Conservation (phyloP, 2,888 invertebrate species). For the Invenusta paracnida region DNA sequence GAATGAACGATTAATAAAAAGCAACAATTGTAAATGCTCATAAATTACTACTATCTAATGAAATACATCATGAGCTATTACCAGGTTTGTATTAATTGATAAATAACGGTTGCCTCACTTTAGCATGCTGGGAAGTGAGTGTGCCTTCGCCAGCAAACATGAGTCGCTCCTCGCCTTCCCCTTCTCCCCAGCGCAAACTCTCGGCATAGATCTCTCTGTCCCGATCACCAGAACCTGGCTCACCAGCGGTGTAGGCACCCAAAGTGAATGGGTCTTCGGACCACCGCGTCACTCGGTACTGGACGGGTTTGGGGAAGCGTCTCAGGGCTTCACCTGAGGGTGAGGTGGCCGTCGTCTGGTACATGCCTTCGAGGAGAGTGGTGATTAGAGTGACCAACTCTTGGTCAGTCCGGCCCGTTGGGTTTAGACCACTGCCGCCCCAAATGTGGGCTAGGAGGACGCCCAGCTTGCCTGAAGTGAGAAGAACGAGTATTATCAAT, state of each 20-base stretch:
- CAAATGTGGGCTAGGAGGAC: slow-evolving; percentile 40
- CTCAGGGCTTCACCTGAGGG: too few species aligned
- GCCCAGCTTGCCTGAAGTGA: slow-evolving; percentile 40
- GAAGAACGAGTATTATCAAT: too few species aligned
- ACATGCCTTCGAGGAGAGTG: slow-evolving; percentile 36
- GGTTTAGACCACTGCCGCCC: slow-evolving; percentile 41
- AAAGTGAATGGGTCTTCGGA: slow-evolving; percentile 43
- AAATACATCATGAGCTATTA: too few species aligned
- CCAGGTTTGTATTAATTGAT: too few species aligned
- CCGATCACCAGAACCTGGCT: slow-evolving; percentile 7
- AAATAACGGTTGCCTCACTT: too few species aligned
- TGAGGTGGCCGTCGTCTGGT: slow-evolving; percentile 7
- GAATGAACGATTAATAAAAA: too few species aligned
- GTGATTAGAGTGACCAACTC: slow-evolving; percentile 36
- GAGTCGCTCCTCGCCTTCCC: background rate
- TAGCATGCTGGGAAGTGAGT: too few species aligned
- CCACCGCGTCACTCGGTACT: slow-evolving; percentile 38
- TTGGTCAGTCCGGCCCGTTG: slow-evolving; percentile 38
- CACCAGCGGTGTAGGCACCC: slow-evolving; percentile 42
- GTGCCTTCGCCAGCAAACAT: slow-evolving; percentile 38
- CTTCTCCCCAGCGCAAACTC: background rate
- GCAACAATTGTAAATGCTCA: too few species aligned
- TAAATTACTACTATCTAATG: too few species aligned
- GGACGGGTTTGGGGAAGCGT: slow-evolving; percentile 34
- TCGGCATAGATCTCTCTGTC: slow-evolving; percentile 38